phyloP scores from a whole-genome alignment of 2,113 vertebrate genomes.

The Microtus montanus region DNA sequence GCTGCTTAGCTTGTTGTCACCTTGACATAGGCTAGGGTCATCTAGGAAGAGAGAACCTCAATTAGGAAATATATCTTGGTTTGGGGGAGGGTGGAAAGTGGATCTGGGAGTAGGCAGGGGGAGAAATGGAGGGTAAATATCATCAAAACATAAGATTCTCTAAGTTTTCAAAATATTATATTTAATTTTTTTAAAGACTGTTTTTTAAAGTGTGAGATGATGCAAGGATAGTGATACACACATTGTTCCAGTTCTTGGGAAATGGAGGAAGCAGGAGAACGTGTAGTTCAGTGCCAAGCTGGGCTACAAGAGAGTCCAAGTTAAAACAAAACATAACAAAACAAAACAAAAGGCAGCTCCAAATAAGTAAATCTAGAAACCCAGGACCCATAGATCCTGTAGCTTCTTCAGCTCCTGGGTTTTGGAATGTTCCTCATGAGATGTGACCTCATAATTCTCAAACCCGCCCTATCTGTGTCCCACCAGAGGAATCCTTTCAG shows the following conservation, averaged over 20 bases:
- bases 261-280: neutral
- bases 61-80: neutral
- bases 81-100: neutral
- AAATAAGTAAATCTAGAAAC: neutral
- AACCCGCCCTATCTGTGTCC: neutral
- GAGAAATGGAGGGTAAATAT: neutral
- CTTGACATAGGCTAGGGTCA: neutral
- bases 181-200: neutral
- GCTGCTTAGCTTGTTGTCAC: neutral
- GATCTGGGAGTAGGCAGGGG: neutral
- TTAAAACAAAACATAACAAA: neutral
- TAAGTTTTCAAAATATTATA: neutral
- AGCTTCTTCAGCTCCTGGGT: no score
- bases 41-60: neutral
- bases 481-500: neutral
- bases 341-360: neutral
- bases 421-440: neutral
- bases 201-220: no score
- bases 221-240: neutral
- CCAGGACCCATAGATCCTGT: neutral
- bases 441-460: neutral
- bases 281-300: neutral
- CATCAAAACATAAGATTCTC: neutral
- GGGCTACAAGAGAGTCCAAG: neutral
- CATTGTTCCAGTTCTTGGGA: neutral